phyloP scores from a whole-genome alignment of 2,113 vertebrate genomes.

The Lates calcarifer region DNA sequence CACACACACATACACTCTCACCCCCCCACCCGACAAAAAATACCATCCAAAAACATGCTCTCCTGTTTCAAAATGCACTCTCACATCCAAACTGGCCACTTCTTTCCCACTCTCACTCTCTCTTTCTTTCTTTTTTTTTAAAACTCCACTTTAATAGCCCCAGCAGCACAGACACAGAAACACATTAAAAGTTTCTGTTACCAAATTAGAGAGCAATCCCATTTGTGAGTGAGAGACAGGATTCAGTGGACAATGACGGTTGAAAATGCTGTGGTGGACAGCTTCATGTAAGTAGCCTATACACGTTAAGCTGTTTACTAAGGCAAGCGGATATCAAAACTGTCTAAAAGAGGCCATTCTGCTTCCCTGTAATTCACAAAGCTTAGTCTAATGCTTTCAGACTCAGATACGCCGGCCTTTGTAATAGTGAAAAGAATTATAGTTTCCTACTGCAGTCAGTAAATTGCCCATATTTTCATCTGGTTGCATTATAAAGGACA shows the following conservation, averaged over 20 bases:
- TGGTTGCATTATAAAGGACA: slow-evolving; percentile 37
- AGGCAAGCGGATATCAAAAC: slow-evolving; percentile 31
- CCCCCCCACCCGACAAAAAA: slow-evolving; percentile 66
- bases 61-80: slow-evolving; percentile 79
- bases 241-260: slow-evolving; percentile 51
- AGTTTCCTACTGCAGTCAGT: slow-evolving; percentile 7
- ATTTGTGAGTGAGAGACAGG: slow-evolving; percentile 39
- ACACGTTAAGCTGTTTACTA: slow-evolving; percentile 41
- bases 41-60: slow-evolving; percentile 80
- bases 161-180: slow-evolving; percentile 62
- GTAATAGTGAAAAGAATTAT: slow-evolving; percentile 15
- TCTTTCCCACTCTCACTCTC: slow-evolving; percentile 20
- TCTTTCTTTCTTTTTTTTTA: slow-evolving; percentile 32
- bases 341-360: slow-evolving; percentile 10
- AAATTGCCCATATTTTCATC: slow-evolving; percentile 53
- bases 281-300: slow-evolving; percentile 34
- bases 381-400: slow-evolving; percentile 29
- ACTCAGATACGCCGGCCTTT: slow-evolving; percentile 32
- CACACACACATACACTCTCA: no score
- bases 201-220: slow-evolving; percentile 51
- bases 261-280: slow-evolving; percentile 43
- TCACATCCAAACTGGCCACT: slow-evolving; percentile 76
- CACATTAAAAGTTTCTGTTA: slow-evolving; percentile 77
- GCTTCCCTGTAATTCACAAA: slow-evolving; percentile 29
- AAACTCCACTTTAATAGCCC: slow-evolving; percentile 62